Percentiles rank a stretch among this genome's conserved stretches.
These are phyloP conservation scores for Grammomys surdaster DNA, from an alignment of 2,113 vertebrate genomes.

Conservation along the genomic window DNA sequence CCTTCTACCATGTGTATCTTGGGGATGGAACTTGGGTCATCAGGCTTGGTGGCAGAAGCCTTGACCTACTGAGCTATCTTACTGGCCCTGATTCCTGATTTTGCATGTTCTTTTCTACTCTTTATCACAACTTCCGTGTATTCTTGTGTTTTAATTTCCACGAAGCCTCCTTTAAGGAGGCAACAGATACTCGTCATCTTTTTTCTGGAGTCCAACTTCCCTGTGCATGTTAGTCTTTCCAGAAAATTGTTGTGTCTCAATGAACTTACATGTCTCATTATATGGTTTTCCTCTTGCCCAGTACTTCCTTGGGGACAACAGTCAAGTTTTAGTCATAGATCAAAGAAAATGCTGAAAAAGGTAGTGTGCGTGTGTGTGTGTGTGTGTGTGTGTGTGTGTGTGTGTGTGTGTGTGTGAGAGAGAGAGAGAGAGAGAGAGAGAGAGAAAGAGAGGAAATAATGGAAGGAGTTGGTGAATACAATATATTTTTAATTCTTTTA, in stretches of 20 bases:
- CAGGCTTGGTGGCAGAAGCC: neutral
- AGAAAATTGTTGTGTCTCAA: neutral
- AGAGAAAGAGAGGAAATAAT: neutral
- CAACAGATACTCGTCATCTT: neutral
- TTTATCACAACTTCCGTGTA: neutral
- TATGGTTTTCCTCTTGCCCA: neutral
- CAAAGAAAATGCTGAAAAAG: neutral
- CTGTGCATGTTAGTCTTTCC: neutral
- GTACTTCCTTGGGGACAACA: neutral
- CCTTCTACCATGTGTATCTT: neutral
- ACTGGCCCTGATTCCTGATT: neutral
- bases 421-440: no score
- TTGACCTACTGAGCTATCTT: neutral
- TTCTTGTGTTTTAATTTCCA: neutral
- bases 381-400: neutral
- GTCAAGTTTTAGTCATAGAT: conserved; percentile 42
- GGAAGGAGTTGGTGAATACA: neutral
- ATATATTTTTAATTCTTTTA: neutral
- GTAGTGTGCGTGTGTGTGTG: neutral
- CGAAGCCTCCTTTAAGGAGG: neutral
- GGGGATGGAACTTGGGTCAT: neutral
- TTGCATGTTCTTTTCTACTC: neutral
- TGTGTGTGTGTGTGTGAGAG: neutral
- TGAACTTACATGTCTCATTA: neutral
- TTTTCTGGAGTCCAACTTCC: neutral